Conservation (phyloP, 2,888 invertebrate genomes). For the Lordiphosa fenestrarum region DNA sequence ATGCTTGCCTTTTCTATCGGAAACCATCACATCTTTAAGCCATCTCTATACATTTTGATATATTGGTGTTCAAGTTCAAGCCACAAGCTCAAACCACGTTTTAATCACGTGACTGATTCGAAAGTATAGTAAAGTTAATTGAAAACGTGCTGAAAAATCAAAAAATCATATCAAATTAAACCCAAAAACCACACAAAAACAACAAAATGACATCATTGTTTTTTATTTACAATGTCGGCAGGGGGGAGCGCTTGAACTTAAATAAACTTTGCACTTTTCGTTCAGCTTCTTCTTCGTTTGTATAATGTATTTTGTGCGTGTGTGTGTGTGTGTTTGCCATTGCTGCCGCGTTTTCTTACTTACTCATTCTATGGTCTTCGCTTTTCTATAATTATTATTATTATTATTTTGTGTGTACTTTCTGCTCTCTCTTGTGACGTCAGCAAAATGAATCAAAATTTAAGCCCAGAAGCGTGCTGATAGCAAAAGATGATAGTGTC, state of each 20-base stretch:
- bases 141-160: conserved; percentile 10
- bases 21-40: too few relatives aligned
- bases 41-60: too few relatives aligned
- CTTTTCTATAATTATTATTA: conserved; percentile 19
- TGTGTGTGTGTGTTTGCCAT: neutral
- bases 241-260: conserved; percentile 52
- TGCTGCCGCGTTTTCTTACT: conserved; percentile 17
- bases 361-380: conserved; percentile 41
- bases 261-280: conserved; percentile 67
- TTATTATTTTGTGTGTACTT: conserved; percentile 13
- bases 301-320: neutral
- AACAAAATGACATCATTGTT: conserved; percentile 59
- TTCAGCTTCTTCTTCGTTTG: conserved; percentile 5
- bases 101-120: neutral
- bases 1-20: too few relatives aligned
- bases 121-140: conserved; percentile 4
- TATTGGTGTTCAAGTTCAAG: too few relatives aligned
- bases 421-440: neutral
- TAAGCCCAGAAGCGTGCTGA: too few relatives aligned
- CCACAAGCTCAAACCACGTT: too few relatives aligned
- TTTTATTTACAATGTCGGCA: conserved; percentile 32
- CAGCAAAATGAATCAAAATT: too few relatives aligned
- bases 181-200: conserved; percentile 17
- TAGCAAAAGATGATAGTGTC: too few relatives aligned
- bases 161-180: conserved; percentile 17